These are phyloP conservation scores for Anoplolepis gracilipes DNA, from an alignment of 1,140 invertebrate genomes.

Conservation along the genomic window DNA sequence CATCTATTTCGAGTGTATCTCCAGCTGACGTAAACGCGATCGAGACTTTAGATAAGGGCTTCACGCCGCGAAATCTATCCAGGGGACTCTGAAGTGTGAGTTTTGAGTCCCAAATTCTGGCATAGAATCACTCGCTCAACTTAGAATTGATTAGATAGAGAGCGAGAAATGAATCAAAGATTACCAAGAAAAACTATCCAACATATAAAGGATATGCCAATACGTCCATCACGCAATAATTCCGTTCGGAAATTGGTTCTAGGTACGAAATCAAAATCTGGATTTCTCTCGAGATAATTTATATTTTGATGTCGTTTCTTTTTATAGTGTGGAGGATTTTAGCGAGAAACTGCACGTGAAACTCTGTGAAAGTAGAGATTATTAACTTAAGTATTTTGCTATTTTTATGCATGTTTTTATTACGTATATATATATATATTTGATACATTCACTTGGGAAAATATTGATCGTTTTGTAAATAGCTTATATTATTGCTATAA, in stretches of 20 bases:
- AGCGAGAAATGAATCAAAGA: background rate
- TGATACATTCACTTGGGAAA: background rate
- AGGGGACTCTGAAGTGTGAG: slow-evolving; percentile 51
- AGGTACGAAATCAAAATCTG: slow-evolving; percentile 10
- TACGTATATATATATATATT: background rate
- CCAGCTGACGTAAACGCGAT: slow-evolving; percentile 82
- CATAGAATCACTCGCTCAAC: slow-evolving; percentile 14
- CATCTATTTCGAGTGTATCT: slow-evolving; percentile 84
- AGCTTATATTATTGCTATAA: background rate
- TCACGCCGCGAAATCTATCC: slow-evolving; percentile 65
- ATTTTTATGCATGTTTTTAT: background rate
- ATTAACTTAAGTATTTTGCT: background rate
- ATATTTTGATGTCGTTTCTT: too few species aligned
- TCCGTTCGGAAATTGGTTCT: background rate
- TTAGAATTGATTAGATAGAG: background rate
- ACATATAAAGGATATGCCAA: background rate
- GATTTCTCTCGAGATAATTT: background rate
- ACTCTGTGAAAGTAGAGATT: background rate
- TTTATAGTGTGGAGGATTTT: background rate
- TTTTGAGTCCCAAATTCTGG: slow-evolving; percentile 44
- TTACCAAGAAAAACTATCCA: slow-evolving; percentile 8
- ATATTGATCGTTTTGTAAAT: background rate
- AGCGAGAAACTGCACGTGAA: background rate
- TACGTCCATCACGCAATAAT: slow-evolving; percentile 3
- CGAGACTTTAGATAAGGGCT: slow-evolving; percentile 77